Evolutionary conservation across 2,113 vertebrate genomes (phyloP), one percentile per base, ranked within the genome.

Genomic region (Panthera leo): DNA sequence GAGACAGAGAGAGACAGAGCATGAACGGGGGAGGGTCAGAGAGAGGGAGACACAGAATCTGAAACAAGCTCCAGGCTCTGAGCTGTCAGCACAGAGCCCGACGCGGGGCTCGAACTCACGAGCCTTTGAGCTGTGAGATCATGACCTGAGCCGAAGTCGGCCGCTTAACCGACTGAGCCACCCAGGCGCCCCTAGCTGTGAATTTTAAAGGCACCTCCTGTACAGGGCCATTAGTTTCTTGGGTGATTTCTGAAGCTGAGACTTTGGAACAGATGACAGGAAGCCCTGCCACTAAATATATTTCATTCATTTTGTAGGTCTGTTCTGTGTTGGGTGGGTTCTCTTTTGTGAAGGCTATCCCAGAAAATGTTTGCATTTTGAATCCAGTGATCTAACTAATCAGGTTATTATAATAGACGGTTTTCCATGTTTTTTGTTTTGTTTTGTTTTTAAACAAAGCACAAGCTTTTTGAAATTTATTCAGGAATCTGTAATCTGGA

Each of bases 321-420:
- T 91, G 63, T 68, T 87, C 31, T 36, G 13, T 63, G 13, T 83
- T 94, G n/a, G 61, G 36, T 61, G 65, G 75, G 29, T 96, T 96
- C 36, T 65, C 25, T 89, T 82, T 91, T 45, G 78, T 51, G 16
- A 2, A 55, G n/a, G 58, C 84, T 86, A 13, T 84, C 73, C 70
- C 85, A 39, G 78, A 78, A 92, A 82, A 63, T n/a, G 14, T 80
- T 96, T 89, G 92, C 18, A 53, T 85, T 97, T 94, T 94, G 45
- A 94, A 75, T 61, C 71, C 1, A 84, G 48, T 53, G 55, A 93
- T 84, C 16, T 78, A 79, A 95, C 39, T 85, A 87, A 51, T 95
- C 45, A 68, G 65, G 7, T 67, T 90, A 67, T 80, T 61, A 73
- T n/a, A 67, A 75, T 42, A 85, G 34, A 29, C 51, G 75, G 51